Percentiles rank a stretch among this genome's conserved stretches.
Conservation (phyloP, 2,888 invertebrate genomes). For the Tuberolachnus salignus region DNA sequence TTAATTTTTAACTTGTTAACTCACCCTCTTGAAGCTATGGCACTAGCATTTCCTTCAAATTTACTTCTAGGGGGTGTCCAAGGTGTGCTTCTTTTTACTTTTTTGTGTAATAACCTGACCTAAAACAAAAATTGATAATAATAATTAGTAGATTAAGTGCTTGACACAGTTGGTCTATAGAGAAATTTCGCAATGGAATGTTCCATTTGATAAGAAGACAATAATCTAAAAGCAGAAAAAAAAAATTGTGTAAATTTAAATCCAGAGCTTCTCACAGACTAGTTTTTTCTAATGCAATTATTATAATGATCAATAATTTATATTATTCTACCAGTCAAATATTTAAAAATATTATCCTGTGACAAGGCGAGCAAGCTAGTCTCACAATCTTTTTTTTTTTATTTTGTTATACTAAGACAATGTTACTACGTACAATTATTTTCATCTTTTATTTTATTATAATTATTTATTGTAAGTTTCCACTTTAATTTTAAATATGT, state of each 20-base stretch:
- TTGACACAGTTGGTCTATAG: background rate
- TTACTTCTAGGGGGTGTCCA: constrained; percentile 62
- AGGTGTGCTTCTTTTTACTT: constrained; percentile 48
- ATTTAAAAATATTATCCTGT: no score
- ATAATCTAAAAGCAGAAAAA: no score
- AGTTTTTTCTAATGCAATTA: no score
- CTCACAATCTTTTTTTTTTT: no score
- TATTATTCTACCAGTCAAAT: no score
- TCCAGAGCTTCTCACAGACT: no score
- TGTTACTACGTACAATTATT: background rate
- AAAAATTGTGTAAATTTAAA: no score
- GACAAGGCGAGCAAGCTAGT: no score
- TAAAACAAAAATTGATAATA: background rate
- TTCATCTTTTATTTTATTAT: no score
- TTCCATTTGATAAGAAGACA: no score
- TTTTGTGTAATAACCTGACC: constrained; percentile 43
- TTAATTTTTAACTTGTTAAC: constrained; percentile 55
- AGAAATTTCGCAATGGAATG: no score
- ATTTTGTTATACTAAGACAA: background rate
- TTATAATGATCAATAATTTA: no score
- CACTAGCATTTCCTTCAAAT: constrained; percentile 68
- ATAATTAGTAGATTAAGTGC: background rate
- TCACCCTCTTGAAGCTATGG: constrained; percentile 75
- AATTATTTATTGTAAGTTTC: background rate
- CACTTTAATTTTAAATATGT: background rate